Base-by-base conservation (phyloP, 2,888 invertebrate genomes). In the Holacanthella duospinosa region DNA sequence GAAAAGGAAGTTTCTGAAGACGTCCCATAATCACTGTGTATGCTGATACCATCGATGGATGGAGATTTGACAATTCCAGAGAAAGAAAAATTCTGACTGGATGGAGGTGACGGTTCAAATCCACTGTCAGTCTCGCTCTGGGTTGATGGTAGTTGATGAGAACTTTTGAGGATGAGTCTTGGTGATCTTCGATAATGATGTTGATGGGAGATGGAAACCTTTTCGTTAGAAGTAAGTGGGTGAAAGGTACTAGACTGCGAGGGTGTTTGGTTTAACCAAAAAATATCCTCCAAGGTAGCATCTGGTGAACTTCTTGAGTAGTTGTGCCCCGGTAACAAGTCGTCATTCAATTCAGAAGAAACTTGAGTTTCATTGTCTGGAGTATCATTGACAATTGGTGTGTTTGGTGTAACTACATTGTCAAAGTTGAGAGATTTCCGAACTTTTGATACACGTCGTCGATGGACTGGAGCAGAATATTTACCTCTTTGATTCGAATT, bases 11-110 rank as follows among this genome's bases (percentile, higher is more conserved):
- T 16, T 27, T 59, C 59, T 4, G 59, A 59, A n/a, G 48, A 19
- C 2, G 59, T 59, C 21, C 59, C 59, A 59, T 59, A 59, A 25
- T 59, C 59, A 25, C 44, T 44, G 48, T 28, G 29, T 16, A 29
- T 24, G 24, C 57, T 57, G 29, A 29, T 29, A 6, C 4, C 12
- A 29, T 57, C 57, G 19, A 29, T 2, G 4, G 27, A 4, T 26
- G 48, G 48, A 6, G 6, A 12, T 36, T 36, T 16, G 36, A 16
- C 36, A 16, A 36, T n/a, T n/a, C n/a, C n/a, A n/a, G n/a, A n/a
- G n/a, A n/a, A n/a, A n/a, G n/a, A 16, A 16, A 36, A 36, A 36
- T 6, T 36, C 48, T 48, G 48, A 21, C 48, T 48, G 4, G 48
- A 48, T 9, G 48, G 48, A 4, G 48, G 48, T 4, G 48, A 16